phyloP scores from a whole-genome alignment of 2,113 vertebrate species.

The Sinosuthora webbiana region DNA sequence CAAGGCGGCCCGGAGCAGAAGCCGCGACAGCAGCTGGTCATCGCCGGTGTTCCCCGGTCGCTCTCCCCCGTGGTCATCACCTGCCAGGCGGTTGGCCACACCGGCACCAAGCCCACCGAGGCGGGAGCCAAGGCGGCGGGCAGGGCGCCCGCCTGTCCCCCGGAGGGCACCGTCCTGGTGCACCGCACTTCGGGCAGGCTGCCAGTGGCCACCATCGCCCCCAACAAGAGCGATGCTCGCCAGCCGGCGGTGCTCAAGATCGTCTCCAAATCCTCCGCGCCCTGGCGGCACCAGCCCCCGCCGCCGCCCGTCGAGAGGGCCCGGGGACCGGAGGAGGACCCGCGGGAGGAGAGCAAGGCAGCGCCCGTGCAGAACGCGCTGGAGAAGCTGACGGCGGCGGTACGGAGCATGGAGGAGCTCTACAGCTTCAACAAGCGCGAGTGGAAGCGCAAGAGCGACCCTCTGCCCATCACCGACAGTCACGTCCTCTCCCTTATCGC shows the following conservation, averaged over 20 bases:
- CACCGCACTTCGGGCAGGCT: conserved; percentile 75
- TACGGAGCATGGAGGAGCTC: conserved; percentile 94
- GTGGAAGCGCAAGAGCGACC: conserved; percentile 88
- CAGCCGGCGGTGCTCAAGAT: conserved; percentile 71
- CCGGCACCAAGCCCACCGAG: conserved; percentile 60
- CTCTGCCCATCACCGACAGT: conserved; percentile 79
- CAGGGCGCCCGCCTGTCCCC: conserved; percentile 19
- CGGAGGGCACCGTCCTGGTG: conserved; percentile 75
- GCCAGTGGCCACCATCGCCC: conserved; percentile 73
- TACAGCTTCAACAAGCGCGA: conserved; percentile 89
- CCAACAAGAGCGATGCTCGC: conserved; percentile 72
- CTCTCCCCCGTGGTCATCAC: conserved; percentile 92
- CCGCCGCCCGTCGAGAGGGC: conserved; percentile 66
- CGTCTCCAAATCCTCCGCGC: conserved; percentile 73
- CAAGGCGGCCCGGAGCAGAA: conserved; percentile 73
- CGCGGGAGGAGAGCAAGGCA: conserved; percentile 72
- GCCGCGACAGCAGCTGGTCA: conserved; percentile 67
- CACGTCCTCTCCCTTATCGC: conserved; percentile 87
- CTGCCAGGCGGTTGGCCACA: conserved; percentile 86
- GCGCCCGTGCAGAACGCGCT: conserved; percentile 74
- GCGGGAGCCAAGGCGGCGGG: background rate
- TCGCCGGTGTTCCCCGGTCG: conserved; percentile 59
- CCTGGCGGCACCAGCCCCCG: conserved; percentile 65
- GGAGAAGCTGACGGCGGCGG: conserved; percentile 90
- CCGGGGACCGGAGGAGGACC: conserved; percentile 70